Base-by-base conservation (phyloP, 2,113 vertebrate species). In the Halcyon senegalensis region DNA sequence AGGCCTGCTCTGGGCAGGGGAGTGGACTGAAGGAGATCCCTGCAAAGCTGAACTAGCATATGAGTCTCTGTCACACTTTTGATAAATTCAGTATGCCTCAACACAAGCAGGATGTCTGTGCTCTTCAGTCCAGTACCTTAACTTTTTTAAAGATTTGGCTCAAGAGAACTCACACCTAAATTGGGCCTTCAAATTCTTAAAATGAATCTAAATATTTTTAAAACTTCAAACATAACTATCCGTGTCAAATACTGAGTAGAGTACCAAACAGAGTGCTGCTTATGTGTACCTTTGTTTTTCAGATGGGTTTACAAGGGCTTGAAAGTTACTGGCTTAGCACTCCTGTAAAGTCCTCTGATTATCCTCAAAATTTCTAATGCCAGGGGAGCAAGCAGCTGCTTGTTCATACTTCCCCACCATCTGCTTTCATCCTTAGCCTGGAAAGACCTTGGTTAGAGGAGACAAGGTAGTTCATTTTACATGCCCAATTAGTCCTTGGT, bases 311-410 rank as follows among this genome's bases (percentile, higher is more conserved):
- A 44, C 35, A 37, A 62, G 11, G n/a, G 3, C 23, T 64, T 69
- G 39, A 80, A 84, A 50, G 50, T 17, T 19, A 20, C 3, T 15
- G 14, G 4, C 48, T 43, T 79, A 46, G 11, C 0, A 0, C 7
- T 75, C 27, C 44, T 30, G 5, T 35, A 20, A 73, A 76, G 18
- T 53, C 39, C n/a, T 43, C 9, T 18, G 46, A 28, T 60, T 59
- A 53, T 69, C 41, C 58, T 76, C 77, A 95, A n/a, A 94, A 83
- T 4, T 41, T 15, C 27, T 56, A 39, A 9, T 70, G 33, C 19
- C 20, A 33, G 9, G 11, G 30, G n/a, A 60, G 58, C n/a, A 92
- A 76, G 24, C 4, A 89, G 43, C 11, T 87, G 46, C 56, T 63
- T 74, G 7, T n/a, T 73, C 21, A 59, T 4, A 19, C 50, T 87